Base-by-base conservation (phyloP, 2,888 invertebrate genomes). In the Coenonympha glycerion region DNA sequence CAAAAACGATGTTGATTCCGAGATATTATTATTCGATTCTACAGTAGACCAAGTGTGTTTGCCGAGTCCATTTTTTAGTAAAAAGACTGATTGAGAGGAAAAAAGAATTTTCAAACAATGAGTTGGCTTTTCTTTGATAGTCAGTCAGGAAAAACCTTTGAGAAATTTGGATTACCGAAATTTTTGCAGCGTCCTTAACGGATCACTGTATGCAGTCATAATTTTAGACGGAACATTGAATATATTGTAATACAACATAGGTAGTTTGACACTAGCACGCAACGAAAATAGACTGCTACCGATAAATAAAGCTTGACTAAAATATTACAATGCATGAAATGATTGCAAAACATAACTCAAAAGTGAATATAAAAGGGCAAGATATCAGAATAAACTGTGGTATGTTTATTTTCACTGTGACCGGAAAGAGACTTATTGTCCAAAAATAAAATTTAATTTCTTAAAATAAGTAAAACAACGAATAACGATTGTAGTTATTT, bases 11-110 rank as follows among this genome's bases (percentile, higher is more conserved):
- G 21, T 40, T 22, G 39, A 30, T 41, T 47, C 41, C 13, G 33
- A 19, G 47, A 36, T 16, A 28, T 34, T 40, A 48, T 39, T 40
- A 48, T 39, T 33, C 21, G 45, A 52, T 53, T 56, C 51, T 53
- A 31, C 41, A 37, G 53, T 53, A 22, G 45, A 34, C 15, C 22
- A 15, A 11, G 19, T 45, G 22, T 31, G 22, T 8, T 24, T 30
- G 26, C 24, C 42, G 26, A 37, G 44, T 39, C 31, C n/a, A 13
- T 31, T 47, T 39, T 42, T 42, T 33, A 33, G 42, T 39, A 47
- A 52, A 39, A 47, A 41, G 2, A 30, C 3, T n/a, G 22, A 47
- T 37, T 37, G 22, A 28, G 33, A 34, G 24, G 24, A 33, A 45
- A 41, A 28, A 26, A 16, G 6, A 31, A 22, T 22, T 16, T 34